Percentiles rank a stretch among this genome's conserved stretches.
Evolutionary conservation across 2,797 vertebrate species (phyloP).

Genomic region (Labeo calbasu): DNA sequence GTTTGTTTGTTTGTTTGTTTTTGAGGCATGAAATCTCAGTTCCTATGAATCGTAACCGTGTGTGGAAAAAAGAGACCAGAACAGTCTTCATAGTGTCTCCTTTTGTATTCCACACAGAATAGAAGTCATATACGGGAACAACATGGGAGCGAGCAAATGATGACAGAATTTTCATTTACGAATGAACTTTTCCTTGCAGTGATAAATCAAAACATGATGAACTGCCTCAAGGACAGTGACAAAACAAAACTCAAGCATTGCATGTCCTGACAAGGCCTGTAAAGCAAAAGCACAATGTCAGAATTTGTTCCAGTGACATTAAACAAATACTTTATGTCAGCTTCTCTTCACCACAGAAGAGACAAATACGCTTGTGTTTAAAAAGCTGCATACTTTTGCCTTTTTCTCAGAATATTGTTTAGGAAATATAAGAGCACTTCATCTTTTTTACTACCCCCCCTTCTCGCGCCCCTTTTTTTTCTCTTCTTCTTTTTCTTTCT

Average conservation of each 20-base stretch:
- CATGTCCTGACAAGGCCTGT: conserved; percentile 32
- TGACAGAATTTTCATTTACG: conserved; percentile 11
- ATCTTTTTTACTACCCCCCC: conserved; percentile 58
- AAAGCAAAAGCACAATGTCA: conserved; percentile 15
- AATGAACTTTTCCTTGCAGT: conserved; percentile 8
- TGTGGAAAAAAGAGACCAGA: neutral
- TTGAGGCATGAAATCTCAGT: neutral
- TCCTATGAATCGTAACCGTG: neutral
- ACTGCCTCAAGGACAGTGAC: conserved; percentile 10
- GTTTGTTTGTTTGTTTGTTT: neutral
- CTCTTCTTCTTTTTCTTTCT: conserved; percentile 15
- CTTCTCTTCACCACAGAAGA: conserved; percentile 17
- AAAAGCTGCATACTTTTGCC: conserved; percentile 44
- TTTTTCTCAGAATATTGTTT: conserved; percentile 66
- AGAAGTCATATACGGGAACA: neutral
- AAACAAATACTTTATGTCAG: neutral
- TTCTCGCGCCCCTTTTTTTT: neutral
- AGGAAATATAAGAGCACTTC: conserved; percentile 72
- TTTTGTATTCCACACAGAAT: neutral
- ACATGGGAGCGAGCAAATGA: neutral
- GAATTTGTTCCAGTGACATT: conserved; percentile 25
- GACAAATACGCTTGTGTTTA: conserved; percentile 45
- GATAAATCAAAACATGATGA: conserved; percentile 12
- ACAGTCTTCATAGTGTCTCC: neutral
- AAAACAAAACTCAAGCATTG: conserved; percentile 29